phyloP scores from a whole-genome alignment of 2,888 invertebrate species.

The Himalopsyche tibetana region DNA sequence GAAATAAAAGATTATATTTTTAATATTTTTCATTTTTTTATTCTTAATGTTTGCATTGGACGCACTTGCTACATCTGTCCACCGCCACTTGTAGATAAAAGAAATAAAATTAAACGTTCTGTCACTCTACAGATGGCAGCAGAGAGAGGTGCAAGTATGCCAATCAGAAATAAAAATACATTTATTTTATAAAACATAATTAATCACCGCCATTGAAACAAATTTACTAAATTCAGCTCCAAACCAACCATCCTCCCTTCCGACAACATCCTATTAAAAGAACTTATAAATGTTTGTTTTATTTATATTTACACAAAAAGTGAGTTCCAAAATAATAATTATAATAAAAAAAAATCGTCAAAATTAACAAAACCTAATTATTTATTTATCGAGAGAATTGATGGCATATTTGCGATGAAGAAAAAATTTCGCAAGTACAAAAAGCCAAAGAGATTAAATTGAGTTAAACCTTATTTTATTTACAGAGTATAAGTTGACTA shows the following conservation, averaged over 20 bases:
- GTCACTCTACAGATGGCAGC: slow-evolving; percentile 39
- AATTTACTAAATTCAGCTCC: slow-evolving; percentile 57
- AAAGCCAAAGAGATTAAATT: slow-evolving; percentile 56
- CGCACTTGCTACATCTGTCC: slow-evolving; percentile 36
- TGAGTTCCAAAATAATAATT: slow-evolving; percentile 54
- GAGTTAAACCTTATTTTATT: slow-evolving; percentile 61
- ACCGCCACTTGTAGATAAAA: slow-evolving; percentile 20
- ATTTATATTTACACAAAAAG: slow-evolving; percentile 52
- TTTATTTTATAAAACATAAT: slow-evolving; percentile 56
- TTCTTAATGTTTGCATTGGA: slow-evolving; percentile 62
- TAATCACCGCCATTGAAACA: slow-evolving; percentile 51
- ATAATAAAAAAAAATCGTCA: slow-evolving; percentile 45
- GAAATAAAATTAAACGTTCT: slow-evolving; percentile 31
- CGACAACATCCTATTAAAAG: slow-evolving; percentile 15
- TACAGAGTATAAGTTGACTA: slow-evolving; percentile 63
- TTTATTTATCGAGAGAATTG: slow-evolving; percentile 48
- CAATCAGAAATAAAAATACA: slow-evolving; percentile 58
- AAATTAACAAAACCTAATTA: slow-evolving; percentile 59
- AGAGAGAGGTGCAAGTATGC: slow-evolving; percentile 19
- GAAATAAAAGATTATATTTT: slow-evolving; percentile 45
- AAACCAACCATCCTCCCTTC: slow-evolving; percentile 1
- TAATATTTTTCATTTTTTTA: slow-evolving; percentile 62
- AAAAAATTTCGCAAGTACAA: slow-evolving; percentile 47
- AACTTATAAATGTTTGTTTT: slow-evolving; percentile 34
- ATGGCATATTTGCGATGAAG: slow-evolving; percentile 56